Conservation (phyloP, 2,888 invertebrate species). For the Ligdia adustata region DNA sequence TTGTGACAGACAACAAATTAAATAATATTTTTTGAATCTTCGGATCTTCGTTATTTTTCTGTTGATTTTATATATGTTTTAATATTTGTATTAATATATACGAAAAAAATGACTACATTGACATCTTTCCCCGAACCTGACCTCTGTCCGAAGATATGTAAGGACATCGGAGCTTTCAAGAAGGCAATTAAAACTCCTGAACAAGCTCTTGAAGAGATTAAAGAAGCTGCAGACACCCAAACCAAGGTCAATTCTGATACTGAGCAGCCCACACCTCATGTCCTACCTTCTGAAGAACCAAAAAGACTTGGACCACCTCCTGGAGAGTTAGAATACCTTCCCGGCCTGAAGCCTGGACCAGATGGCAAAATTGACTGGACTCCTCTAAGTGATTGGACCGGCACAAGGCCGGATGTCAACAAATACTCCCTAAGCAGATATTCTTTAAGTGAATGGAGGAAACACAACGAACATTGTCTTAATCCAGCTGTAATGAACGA, state of each 20-base stretch:
- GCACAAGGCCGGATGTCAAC: slow-evolving; percentile 89
- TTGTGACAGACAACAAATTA: too few relatives aligned
- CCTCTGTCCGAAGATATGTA: slow-evolving; percentile 63
- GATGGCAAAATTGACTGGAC: slow-evolving; percentile 90
- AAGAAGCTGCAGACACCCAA: slow-evolving; percentile 39
- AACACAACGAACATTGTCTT: slow-evolving; percentile 81
- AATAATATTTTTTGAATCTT: too few relatives aligned
- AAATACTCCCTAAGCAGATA: slow-evolving; percentile 90
- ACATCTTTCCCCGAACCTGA: slow-evolving; percentile 62
- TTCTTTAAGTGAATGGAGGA: slow-evolving; percentile 89
- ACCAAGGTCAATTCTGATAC: too few relatives aligned
- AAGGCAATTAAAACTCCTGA: slow-evolving; percentile 56
- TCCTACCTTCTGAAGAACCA: slow-evolving; percentile 24
- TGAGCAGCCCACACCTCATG: slow-evolving; percentile 5
- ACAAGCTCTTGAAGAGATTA: slow-evolving; percentile 42
- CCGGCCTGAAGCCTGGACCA: slow-evolving; percentile 84
- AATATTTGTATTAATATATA: slow-evolving; percentile 4
- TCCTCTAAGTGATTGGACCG: slow-evolving; percentile 87
- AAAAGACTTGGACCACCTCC: slow-evolving; percentile 32
- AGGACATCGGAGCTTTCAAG: slow-evolving; percentile 67
- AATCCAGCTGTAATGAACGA: slow-evolving; percentile 77
- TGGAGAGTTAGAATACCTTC: slow-evolving; percentile 53
- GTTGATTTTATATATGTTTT: neutral
- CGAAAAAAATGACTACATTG: slow-evolving; percentile 15
- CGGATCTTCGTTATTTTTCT: too few relatives aligned